These are phyloP conservation scores for Proteles cristata DNA, from an alignment of 2,113 vertebrate species.

Conservation along the genomic window DNA sequence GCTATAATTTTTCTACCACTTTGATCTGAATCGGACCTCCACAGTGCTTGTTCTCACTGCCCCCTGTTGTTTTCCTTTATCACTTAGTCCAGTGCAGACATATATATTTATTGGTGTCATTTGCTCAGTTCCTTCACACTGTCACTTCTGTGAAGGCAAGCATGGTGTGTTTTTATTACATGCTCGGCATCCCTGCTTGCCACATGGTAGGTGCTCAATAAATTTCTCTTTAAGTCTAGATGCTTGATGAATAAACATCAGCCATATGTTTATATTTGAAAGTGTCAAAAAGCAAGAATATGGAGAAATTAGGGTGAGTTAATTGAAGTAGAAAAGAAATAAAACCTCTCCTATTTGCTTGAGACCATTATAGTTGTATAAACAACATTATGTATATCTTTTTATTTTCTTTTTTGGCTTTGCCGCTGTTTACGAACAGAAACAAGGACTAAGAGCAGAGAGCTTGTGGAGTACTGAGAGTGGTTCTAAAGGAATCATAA, in stretches of 20 bases:
- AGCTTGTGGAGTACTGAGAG: background rate
- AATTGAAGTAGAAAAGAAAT: conserved; percentile 35
- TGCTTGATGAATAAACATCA: background rate
- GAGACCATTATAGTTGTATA: background rate
- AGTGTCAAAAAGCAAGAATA: background rate
- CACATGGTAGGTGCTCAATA: background rate
- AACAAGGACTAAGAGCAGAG: background rate
- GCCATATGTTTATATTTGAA: background rate
- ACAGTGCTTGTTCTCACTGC: background rate
- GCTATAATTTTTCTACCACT: background rate
- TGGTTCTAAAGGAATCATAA: background rate
- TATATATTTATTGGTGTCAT: background rate
- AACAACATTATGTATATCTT: background rate
- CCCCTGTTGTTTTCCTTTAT: background rate
- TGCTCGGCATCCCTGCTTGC: background rate
- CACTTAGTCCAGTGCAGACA: background rate
- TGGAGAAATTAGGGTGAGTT: background rate
- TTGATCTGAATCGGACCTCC: background rate
- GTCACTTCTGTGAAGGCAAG: background rate
- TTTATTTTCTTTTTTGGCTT: background rate
- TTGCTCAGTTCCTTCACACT: background rate
- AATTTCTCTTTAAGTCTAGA: background rate
- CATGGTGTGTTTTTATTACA: background rate
- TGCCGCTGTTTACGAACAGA: background rate
- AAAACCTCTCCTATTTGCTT: background rate